phyloP scores from a whole-genome alignment of 30 jellyfish, hydroid and myxozoan genomes.

The Turritopsis rubra region DNA sequence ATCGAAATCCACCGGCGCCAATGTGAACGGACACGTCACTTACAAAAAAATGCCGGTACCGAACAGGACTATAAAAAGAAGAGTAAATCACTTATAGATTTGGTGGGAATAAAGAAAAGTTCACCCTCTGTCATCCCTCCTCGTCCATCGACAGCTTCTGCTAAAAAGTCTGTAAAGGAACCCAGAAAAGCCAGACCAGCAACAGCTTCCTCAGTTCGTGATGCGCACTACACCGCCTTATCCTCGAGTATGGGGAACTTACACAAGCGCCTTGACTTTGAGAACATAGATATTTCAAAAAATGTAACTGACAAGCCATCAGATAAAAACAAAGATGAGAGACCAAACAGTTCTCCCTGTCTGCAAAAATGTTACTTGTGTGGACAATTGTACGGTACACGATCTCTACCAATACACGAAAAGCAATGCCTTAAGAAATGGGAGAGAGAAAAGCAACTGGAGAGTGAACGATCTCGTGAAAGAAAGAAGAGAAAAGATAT shows the following conservation, averaged over 20 bases:
- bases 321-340: background rate
- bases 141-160: slow-evolving; percentile 13
- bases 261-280: background rate
- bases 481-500: slow-evolving; percentile 20
- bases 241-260: background rate
- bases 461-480: background rate
- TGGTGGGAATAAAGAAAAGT: background rate
- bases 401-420: slow-evolving; percentile 38
- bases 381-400: slow-evolving; percentile 31
- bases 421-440: slow-evolving; percentile 34
- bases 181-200: slow-evolving; percentile 20
- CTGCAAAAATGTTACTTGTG: slow-evolving; percentile 28
- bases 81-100: slow-evolving; percentile 32
- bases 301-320: background rate
- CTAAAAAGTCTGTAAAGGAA: background rate
- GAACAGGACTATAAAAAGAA: slow-evolving; percentile 15
- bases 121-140: background rate
- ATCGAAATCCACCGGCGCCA: slow-evolving; percentile 29
- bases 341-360: slow-evolving; percentile 1
- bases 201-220: slow-evolving; percentile 9
- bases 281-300: background rate
- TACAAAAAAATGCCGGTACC: slow-evolving; percentile 24
- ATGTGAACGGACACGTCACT: slow-evolving; percentile 13
- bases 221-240: background rate
- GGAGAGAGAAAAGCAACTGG: slow-evolving; percentile 13